These are phyloP conservation scores for Cololabis saira DNA, from an alignment of 2,113 vertebrate species.

Conservation along the genomic window DNA sequence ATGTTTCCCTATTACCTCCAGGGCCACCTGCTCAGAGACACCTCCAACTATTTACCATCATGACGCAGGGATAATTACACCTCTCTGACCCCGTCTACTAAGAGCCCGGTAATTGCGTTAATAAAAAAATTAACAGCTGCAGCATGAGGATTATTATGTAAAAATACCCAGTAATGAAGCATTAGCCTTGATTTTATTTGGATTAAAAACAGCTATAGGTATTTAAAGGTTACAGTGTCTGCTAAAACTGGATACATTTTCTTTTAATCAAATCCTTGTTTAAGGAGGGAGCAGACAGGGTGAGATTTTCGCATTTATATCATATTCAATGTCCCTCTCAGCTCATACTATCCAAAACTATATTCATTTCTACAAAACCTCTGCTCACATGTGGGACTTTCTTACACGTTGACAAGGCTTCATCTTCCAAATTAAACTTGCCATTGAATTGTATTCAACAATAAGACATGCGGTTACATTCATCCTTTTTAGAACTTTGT, in stretches of 20 bases:
- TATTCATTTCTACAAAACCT: too few relatives aligned
- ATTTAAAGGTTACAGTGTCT: constrained; percentile 75
- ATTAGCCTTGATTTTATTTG: constrained; percentile 87
- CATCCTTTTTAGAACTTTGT: too few relatives aligned
- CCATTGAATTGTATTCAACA: too few relatives aligned
- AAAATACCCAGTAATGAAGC: constrained; percentile 86
- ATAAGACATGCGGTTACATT: too few relatives aligned
- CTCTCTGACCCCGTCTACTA: constrained; percentile 78
- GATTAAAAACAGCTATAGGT: constrained; percentile 85
- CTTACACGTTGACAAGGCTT: too few relatives aligned
- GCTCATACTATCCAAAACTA: too few relatives aligned
- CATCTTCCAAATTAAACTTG: too few relatives aligned
- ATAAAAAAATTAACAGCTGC: constrained; percentile 83
- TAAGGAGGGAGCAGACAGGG: constrained; percentile 13
- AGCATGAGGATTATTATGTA: constrained; percentile 85
- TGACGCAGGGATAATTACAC: constrained; percentile 84
- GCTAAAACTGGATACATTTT: constrained; percentile 58
- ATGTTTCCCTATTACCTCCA: constrained; percentile 88
- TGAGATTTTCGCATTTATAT: constrained; percentile 17
- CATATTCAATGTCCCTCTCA: background rate
- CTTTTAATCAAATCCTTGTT: constrained; percentile 36
- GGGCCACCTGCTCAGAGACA: constrained; percentile 89
- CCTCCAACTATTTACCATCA: constrained; percentile 83
- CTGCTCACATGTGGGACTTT: too few relatives aligned
- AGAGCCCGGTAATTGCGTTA: constrained; percentile 84